Conservation (phyloP, 1,140 invertebrate species). For the Bombus difficillimus region DNA sequence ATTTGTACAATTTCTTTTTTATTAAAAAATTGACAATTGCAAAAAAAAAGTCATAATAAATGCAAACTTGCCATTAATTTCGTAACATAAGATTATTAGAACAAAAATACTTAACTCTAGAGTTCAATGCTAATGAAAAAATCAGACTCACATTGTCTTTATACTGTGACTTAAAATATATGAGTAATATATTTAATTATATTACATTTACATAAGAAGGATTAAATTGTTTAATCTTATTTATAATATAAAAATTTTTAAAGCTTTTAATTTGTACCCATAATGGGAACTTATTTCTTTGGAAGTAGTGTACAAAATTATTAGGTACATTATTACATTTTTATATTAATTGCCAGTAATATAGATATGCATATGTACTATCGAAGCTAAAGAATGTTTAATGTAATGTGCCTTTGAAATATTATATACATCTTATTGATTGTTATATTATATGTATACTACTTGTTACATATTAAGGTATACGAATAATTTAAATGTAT, state of each 20-base stretch:
- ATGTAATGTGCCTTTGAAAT: slow-evolving; percentile 37
- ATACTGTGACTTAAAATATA: background rate
- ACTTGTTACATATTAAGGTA: background rate
- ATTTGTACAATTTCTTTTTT: background rate
- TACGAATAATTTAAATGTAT: slow-evolving; percentile 1
- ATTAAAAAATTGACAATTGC: background rate
- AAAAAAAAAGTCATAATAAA: background rate
- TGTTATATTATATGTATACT: slow-evolving; percentile 24
- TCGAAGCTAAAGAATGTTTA: background rate
- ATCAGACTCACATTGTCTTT: background rate
- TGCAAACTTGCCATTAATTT: background rate
- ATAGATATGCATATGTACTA: background rate
- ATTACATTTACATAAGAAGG: background rate
- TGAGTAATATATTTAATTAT: background rate
- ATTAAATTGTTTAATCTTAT: background rate
- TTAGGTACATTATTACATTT: background rate
- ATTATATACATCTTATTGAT: slow-evolving; percentile 11
- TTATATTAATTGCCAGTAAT: background rate
- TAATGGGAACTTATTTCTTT: background rate
- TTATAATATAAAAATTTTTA: background rate
- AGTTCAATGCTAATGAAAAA: background rate
- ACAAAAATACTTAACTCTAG: background rate
- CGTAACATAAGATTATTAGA: background rate
- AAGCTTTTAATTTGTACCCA: background rate
- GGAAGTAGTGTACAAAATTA: background rate